A percentile compares a stretch with the other conserved stretches of the same genome.
Conservation (phyloP, 35 echinoderm and acorn worm genomes). For the Stichopus chloronotus region DNA sequence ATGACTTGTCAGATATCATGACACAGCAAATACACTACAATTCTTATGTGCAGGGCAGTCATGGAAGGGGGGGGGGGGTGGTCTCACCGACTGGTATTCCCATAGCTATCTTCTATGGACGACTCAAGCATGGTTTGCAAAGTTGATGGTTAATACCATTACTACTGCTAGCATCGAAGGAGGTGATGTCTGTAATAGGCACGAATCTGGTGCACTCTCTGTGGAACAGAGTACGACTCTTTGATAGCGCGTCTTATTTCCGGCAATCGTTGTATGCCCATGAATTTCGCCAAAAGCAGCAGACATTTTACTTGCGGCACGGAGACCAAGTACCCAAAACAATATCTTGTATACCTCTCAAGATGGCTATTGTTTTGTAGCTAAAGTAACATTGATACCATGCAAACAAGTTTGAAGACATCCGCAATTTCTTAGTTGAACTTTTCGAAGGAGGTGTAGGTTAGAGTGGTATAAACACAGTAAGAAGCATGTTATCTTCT, state of each 20-base stretch:
- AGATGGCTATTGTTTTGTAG: constrained; percentile 3
- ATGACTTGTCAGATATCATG: too few relatives aligned
- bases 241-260: neutral
- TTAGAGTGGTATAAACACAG: too few relatives aligned
- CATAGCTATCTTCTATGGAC: neutral
- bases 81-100: constrained; percentile 15
- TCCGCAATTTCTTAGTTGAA: neutral
- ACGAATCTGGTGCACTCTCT: neutral
- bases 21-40: too few relatives aligned
- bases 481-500: constrained; percentile 19
- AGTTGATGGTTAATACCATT: neutral
- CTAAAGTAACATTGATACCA: neutral
- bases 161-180: neutral
- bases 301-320: neutral
- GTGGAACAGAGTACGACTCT: neutral
- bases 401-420: neutral
- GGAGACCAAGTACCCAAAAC: neutral
- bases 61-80: too few relatives aligned
- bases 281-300: constrained; percentile 8
- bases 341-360: neutral
- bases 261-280: neutral
- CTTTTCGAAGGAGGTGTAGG: neutral
- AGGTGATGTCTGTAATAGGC: neutral
- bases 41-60: too few relatives aligned
- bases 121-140: neutral